phyloP scores from a whole-genome alignment of 2,113 vertebrate species.

The Caracal caracal region DNA sequence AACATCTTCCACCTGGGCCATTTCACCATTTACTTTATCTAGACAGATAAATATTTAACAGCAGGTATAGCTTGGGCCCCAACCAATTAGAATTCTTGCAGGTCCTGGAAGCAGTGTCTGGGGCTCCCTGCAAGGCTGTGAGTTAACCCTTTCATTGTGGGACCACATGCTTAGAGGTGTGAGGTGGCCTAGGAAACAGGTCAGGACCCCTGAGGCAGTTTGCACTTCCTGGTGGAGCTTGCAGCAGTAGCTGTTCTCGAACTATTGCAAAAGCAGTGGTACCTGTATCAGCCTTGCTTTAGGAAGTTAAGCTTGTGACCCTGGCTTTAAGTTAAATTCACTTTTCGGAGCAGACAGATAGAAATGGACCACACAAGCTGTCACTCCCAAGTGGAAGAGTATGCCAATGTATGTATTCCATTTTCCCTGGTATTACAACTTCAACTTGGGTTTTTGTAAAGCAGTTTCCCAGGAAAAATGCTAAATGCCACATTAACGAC shows the following conservation, averaged over 20 bases:
- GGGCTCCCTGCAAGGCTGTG: neutral
- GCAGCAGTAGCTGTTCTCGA: neutral
- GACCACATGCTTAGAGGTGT: neutral
- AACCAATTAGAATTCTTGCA: neutral
- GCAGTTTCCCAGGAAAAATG: constrained; percentile 44
- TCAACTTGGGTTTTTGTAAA: neutral
- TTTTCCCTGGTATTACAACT: neutral
- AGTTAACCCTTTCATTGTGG: neutral
- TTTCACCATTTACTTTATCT: neutral
- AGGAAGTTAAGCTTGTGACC: neutral
- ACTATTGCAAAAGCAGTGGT: neutral
- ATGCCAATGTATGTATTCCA: neutral
- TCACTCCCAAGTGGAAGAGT: neutral
- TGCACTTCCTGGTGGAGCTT: too few relatives aligned
- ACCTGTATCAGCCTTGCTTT: neutral
- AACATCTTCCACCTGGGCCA: neutral
- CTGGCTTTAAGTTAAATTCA: neutral
- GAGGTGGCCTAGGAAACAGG: neutral
- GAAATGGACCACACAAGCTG: neutral
- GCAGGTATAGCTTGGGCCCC: neutral
- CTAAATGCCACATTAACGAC: constrained; percentile 42
- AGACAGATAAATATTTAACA: neutral
- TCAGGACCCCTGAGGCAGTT: neutral
- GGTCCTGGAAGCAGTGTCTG: neutral
- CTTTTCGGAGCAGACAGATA: neutral